Evolutionary conservation across 2,797 vertebrate species (phyloP), one percentile per base, ranked within the genome.

Genomic region (Propithecus deckenii): DNA sequence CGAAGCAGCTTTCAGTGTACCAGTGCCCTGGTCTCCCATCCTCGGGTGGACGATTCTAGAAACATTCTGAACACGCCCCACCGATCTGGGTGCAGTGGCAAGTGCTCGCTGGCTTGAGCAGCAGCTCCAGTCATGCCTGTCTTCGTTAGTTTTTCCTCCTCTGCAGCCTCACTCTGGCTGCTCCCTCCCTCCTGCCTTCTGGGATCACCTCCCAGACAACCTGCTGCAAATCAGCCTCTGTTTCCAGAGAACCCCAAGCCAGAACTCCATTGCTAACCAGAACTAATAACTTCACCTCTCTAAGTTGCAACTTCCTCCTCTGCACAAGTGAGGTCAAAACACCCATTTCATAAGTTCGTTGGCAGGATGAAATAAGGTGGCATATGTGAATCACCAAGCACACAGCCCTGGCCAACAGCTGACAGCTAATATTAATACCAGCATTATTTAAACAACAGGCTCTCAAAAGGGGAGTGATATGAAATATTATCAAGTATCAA

Each of bases 151-250:
- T 20, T 28, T 71, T 11, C 61, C 63, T 52, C 55, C 48, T 14
- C 1, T 2, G 15, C 38, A 35, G 6, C 9, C 28, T 52, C 2
- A 1, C 25, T 25, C n/a, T 15, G 32, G 7, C 14, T 1, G 6
- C 7, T 17, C 15, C 7, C 14, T 57, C 35, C 30, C 38, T 52
- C 41, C 46, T 81, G 67, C 55, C 23, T 59, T 17, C 52, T 15
- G 61, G 79, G 5, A 32, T 41, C 57, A 22, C 38, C 65, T 90
- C 30, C n/a, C 25, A 69, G 41, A 50, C 43, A 0, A 52, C 85
- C 61, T 59, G 28, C 32, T 32, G 80, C 15, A 55, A 57, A 71
- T 28, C 38, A 9, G 35, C 30, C 30, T 28, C 13, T 10, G 30
- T 23, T 55, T 65, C 48, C 38, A 3, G 25, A 89, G 83, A 80